Base-by-base conservation (phyloP, 2,888 invertebrate genomes). In the Tiliacea citrago region DNA sequence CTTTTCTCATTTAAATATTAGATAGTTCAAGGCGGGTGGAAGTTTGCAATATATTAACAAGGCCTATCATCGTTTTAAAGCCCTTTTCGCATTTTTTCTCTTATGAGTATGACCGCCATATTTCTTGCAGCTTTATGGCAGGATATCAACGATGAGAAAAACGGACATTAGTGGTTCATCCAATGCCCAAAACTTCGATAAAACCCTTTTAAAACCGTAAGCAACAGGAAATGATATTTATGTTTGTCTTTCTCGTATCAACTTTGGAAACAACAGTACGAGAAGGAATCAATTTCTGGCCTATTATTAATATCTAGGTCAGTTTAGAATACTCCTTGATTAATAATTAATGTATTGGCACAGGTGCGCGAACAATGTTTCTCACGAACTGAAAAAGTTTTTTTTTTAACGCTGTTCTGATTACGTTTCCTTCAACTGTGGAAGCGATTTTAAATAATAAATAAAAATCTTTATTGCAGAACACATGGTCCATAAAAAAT, bases 321-420 rank as follows among this genome's bases (percentile, higher is more conserved):
- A 74, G 13, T 42, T 42, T 5, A 29, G 42, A 72, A 80, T 81
- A 81, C 13, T 51, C 39, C 8, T n/a, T 12, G 47, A 24, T 80
- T 16, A 58, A 60, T 71, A 49, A 51, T 45, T 10, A 18, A 18
- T 72, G 47, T 49, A 39, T 2, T 12, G 53, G 4, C 24, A n/a
- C 81, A 60, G 51, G 55, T 57, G 65, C 12, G 35, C 9, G 58
- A 35, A 35, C 39, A 51, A n/a, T 39, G 13, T 45, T 47, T 66
- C 65, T 53, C 77, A 61, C 35, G 66, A 16, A 13, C 47, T 58
- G 21, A 35, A 35, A 58, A 10, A n/a, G 6, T 49, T 5, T 53
- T 47, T 47, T 10, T 39, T 39, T 35, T 16, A 10, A 6, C 9
- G 2, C 12, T 49, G 18, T 16, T 49, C 4, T 29, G 6, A n/a